These are phyloP conservation scores for Mycogona germanica DNA, from an alignment of 2,888 invertebrate species.

Conservation along the genomic window DNA sequence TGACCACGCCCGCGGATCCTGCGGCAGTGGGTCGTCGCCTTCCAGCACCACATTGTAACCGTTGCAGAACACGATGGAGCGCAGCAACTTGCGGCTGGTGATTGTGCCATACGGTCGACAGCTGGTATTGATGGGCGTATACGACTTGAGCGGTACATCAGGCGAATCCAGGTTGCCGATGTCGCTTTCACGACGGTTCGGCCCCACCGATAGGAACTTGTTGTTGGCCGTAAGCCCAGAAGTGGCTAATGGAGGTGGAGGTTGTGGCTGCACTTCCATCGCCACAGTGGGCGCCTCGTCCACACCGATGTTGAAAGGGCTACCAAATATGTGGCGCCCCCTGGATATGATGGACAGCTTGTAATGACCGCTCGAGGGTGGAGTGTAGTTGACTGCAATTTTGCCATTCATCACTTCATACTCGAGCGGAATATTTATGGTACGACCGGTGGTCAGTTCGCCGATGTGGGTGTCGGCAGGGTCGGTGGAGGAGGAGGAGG, in stretches of 20 bases:
- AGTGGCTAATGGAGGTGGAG: not conserved
- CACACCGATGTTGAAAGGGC: slow-evolving; percentile 25
- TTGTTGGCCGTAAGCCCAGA: not conserved
- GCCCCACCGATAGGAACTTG: not conserved
- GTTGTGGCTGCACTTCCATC: no score
- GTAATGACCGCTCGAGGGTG: slow-evolving; percentile 23
- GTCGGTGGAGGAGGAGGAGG: not conserved
- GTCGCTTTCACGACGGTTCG: not conserved
- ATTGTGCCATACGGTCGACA: not conserved
- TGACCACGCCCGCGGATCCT: slow-evolving; percentile 17
- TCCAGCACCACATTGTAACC: slow-evolving; percentile 10
- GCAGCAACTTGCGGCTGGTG: slow-evolving; percentile 4
- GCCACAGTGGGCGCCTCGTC: slow-evolving; percentile 14
- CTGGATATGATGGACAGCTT: slow-evolving; percentile 25
- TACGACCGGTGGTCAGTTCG: not conserved
- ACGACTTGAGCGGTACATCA: not conserved
- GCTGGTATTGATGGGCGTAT: not conserved
- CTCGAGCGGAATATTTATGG: slow-evolving; percentile 24
- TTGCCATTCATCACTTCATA: slow-evolving; percentile 23
- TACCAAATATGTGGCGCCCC: slow-evolving; percentile 25
- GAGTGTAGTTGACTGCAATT: slow-evolving; percentile 24
- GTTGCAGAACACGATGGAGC: slow-evolving; percentile 10
- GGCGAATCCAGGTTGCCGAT: not conserved
- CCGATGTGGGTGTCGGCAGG: not conserved
- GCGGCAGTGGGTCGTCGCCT: slow-evolving; percentile 13